These are phyloP conservation scores for Tor tambroides DNA, from an alignment of 2,113 vertebrate genomes.

Conservation along the genomic window DNA sequence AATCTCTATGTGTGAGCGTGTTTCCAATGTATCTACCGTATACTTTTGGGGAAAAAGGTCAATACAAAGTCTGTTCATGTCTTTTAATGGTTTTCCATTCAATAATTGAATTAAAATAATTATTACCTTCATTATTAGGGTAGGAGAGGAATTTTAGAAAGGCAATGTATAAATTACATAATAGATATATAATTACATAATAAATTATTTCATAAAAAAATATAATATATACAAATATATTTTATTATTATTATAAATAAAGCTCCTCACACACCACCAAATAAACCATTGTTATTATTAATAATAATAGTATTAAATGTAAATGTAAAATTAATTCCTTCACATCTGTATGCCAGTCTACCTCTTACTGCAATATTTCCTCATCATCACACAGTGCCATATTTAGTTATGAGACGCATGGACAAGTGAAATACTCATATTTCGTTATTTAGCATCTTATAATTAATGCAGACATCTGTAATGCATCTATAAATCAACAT, in stretches of 20 bases:
- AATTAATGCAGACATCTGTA: background rate
- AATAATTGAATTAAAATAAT: background rate
- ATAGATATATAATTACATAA: background rate
- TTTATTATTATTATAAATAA: background rate
- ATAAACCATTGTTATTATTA: background rate
- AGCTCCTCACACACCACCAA: too few relatives aligned
- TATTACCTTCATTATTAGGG: background rate
- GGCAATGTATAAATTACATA: background rate
- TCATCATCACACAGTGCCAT: background rate
- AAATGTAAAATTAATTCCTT: background rate
- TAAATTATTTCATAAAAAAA: background rate
- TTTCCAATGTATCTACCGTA: background rate
- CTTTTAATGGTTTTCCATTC: background rate
- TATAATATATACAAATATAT: background rate
- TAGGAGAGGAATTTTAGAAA: background rate
- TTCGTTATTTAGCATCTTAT: background rate
- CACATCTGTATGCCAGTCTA: background rate
- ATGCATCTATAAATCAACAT: background rate
- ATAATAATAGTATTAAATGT: background rate
- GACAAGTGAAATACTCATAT: background rate
- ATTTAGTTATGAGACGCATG: background rate
- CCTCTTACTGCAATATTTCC: background rate
- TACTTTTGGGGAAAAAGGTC: background rate
- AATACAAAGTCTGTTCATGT: background rate
- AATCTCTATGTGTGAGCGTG: background rate